Conservation (phyloP, 2,797 vertebrate species). For the Tinamus major region DNA sequence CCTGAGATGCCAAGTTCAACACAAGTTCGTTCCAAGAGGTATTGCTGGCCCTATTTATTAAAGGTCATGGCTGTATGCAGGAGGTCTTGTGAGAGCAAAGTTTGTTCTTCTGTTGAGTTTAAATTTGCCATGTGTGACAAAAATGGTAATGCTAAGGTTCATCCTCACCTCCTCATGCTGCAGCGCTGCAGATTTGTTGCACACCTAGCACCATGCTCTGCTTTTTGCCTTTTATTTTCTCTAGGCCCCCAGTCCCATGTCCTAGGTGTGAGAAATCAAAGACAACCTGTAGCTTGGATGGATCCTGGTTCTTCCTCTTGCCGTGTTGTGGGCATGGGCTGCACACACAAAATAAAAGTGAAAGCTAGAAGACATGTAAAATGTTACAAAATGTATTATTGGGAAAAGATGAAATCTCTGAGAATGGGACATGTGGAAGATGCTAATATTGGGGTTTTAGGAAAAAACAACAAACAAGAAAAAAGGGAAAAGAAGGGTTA, state of each 20-base stretch:
- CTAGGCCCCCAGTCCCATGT: neutral
- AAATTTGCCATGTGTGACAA: neutral
- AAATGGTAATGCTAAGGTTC: neutral
- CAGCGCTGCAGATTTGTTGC: fast-evolving
- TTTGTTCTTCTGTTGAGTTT: neutral
- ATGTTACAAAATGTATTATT: neutral
- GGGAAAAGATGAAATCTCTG: neutral
- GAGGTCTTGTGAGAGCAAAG: neutral
- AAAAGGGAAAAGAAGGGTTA: neutral
- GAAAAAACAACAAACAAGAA: too few relatives aligned
- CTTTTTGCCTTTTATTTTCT: neutral
- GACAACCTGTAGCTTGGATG: neutral
- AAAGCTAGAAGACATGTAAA: neutral
- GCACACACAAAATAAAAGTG: neutral
- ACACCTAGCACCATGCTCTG: neutral
- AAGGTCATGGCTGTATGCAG: neutral
- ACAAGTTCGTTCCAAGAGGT: neutral
- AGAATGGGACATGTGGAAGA: neutral
- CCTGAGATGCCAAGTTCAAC: neutral
- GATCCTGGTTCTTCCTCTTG: neutral
- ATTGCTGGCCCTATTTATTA: neutral
- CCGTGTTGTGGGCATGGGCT: too few relatives aligned
- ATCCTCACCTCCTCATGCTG: neutral
- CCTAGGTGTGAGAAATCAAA: neutral
- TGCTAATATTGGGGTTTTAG: neutral